Base-by-base conservation (phyloP, 2,888 invertebrate species). In the Synanthedon vespiformis region DNA sequence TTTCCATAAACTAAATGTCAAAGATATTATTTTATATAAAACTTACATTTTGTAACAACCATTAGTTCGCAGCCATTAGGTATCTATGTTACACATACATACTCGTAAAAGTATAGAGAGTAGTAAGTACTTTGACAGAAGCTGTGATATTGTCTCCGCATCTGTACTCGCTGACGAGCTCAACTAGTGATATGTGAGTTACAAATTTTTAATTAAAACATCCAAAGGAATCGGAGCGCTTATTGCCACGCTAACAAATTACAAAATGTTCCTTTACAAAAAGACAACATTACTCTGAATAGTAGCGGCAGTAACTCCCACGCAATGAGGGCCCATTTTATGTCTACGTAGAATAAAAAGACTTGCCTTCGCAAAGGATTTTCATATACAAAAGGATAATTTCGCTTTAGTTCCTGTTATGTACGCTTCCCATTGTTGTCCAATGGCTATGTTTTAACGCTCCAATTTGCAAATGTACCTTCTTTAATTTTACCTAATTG, bases 351-450 rank as follows among this genome's bases (percentile, higher is more conserved):
- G 44, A 44, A 51, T 52, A 51, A 65, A 74, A 72, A 69, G 64
- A 60, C 64, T 22, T 60, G 65, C 60, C 61, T 65, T 66, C 70
- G 70, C 69, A 74, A 71, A 75, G 73, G 72, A 70, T 68, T 72
- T 74, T 76, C 68, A 70, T 69, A 70, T 61, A 79, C 77, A 78
- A 80, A 80, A 77, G 79, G 71, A 74, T 75, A 76, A 77, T 77
- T 76, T 57, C 59, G 64, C 70, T 70, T 65, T 73, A 74, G 74
- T 74, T 73, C 64, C 66, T 65, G 67, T 71, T 73, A 73, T 70
- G 63, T 63, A 58, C 60, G 55, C 55, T 48, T 59, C 57, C 65
- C 57, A 68, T 72, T 74, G 74, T 74, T 68, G 60, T 57, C 59
- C 54, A 56, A 61, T 60, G 62, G 61, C 55, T 61, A 64, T 65